Base-by-base conservation (phyloP, 2,888 invertebrate species). In the Drosophila paracracens region DNA sequence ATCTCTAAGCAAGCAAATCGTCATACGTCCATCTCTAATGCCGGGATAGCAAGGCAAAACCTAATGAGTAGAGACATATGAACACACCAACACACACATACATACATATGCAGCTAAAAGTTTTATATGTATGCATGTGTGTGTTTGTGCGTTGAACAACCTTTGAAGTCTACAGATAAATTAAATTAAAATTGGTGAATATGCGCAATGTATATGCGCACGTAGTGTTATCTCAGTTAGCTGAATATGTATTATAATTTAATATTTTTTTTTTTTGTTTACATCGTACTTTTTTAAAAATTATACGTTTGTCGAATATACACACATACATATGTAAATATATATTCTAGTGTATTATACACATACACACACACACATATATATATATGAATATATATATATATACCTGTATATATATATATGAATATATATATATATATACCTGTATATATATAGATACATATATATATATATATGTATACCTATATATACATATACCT, bases 121-220 rank as follows among this genome's bases (percentile, higher is more conserved):
- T 46, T 46, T 2, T 16, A 51, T 8, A 27, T 53, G n/a, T 10
- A 57, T 31, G 21, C 21, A 36, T 29, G 18, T 5, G 8, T 27
- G 27, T 40, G 4, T 11, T 2, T 48, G 46, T 27, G 16, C 21
- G 16, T 13, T 25, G 13, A 25, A 46, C 46, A 62, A 61, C 40
- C 52, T 36, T 52, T 16, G 21, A 48, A 48, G 21, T 48, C 54
- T 50, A 50, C 16, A 21, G 13, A 56, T 67, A 40, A 67, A 63
- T 40, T 21, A 33, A 63, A 38, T 50, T 40, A 21, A 25, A 31
- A 8, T 31, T 8, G 2, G 11, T 38, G n/a, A 13, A 21, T 48
- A 36, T 29, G 21, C 31, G 56, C 46, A 54, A 36, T 50, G 38
- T 56, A 31, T 43, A 21, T 43, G 29, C 13, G 29, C 40, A 31